Evolutionary conservation across 92 coral and sea anemone species (phyloP), one percentile per base, ranked within the genome.

Genomic region (Bergia puertoricense): DNA sequence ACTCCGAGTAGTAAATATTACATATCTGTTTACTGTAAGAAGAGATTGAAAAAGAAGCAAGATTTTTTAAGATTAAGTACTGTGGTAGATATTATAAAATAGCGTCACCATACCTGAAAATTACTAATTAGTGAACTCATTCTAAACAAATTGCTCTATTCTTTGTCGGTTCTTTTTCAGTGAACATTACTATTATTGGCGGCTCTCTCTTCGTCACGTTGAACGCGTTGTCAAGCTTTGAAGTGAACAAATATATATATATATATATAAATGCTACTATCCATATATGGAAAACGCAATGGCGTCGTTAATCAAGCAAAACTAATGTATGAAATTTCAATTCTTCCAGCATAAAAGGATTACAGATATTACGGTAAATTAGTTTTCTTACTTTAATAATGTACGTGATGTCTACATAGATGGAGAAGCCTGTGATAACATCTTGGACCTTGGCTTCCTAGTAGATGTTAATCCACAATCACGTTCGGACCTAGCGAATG

Each of bases 361-460:
- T 62, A 15, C 68, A 16, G 4, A 39, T 74, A 13, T 10, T 10
- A 14, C 39, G 76, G 23, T 71, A 13, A n/a, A 23, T 30, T 36
- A 23, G 14, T 36, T 71, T 23, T 71, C 22, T 23, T 30, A 30
- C 30, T 30, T 22, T 36, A 45, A 3, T 77, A 10, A 2, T 79
- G 66, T 51, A 15, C 38, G 16, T 79, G 20, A 8, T 54, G 42
- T 13, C 23, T 54, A 79, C 22, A 48, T 22, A 79, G 82, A 51
- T 37, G 65, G 68, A 22, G 65, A 79, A 23, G 62, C 67, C 42
- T 79, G 82, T 37, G 65, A 38, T 39, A 79, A 51, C 66, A 56
- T 79, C 65, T 22, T 46, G 42, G 82, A 79, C 23, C 68, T 79
- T 37, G 82, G 82, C 20, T 79, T 79, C 22, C 68, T 79, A 54